Conservation (phyloP, 2,888 invertebrate genomes). For the Bembecia ichneumoniformis region DNA sequence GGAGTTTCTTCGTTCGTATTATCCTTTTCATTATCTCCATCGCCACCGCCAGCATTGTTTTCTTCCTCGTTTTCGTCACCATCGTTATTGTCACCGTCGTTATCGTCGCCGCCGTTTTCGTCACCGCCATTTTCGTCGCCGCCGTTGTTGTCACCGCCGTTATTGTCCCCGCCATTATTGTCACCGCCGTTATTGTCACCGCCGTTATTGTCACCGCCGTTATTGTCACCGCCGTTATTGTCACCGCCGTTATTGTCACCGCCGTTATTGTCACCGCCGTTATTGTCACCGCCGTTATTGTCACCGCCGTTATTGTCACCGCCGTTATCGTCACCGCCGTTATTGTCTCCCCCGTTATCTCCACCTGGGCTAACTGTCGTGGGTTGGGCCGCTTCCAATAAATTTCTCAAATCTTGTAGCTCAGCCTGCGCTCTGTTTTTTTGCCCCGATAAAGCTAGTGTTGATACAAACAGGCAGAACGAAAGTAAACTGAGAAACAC, state of each 20-base stretch:
- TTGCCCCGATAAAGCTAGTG: slow-evolving; percentile 42
- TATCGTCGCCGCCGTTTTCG: not conserved
- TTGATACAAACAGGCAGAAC: slow-evolving; percentile 52
- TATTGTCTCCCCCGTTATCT: slow-evolving; percentile 1
- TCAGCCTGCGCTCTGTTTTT: slow-evolving; percentile 29
- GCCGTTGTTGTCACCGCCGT: not conserved
- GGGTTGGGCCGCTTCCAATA: not conserved
- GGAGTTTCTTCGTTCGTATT: no score
- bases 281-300: not conserved
- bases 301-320: not conserved
- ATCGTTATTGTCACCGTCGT: not conserved
- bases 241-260: not conserved
- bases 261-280: not conserved
- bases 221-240: not conserved
- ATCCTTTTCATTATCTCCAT: not conserved
- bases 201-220: not conserved
- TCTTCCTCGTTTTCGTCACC: not conserved
- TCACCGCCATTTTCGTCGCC: not conserved
- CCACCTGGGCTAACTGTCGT: not conserved
- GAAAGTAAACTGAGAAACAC: slow-evolving; percentile 43
- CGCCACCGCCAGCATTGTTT: not conserved
- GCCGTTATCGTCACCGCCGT: not conserved
- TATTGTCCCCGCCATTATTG: not conserved
- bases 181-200: not conserved
- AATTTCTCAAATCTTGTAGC: slow-evolving; percentile 21